These are phyloP conservation scores for Amblyopsis hoosieri DNA, from an alignment of 2,797 vertebrate genomes.

Conservation along the genomic window DNA sequence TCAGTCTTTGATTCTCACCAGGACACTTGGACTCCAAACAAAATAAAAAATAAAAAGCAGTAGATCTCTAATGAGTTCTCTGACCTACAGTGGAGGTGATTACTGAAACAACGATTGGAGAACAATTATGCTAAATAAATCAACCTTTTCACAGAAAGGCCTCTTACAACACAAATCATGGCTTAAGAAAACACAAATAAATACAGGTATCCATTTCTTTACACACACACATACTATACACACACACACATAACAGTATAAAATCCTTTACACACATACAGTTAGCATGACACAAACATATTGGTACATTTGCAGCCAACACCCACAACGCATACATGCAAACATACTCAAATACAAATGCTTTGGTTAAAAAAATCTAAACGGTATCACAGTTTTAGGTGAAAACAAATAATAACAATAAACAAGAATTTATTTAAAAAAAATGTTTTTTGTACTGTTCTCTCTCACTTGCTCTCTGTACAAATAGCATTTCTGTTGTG, in stretches of 20 bases:
- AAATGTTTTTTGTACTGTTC: no score
- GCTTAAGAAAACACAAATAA: background rate
- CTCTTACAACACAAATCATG: conserved; percentile 44
- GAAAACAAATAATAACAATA: no score
- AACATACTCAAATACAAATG: conserved; percentile 5
- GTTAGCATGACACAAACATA: conserved; percentile 1
- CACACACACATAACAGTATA: conserved; percentile 25
- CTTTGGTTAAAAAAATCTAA: no score
- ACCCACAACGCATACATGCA: background rate
- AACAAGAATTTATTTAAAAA: no score
- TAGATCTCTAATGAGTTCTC: conserved; percentile 33
- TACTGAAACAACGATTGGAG: conserved; percentile 41
- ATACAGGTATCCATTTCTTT: no score
- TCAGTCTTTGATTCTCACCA: background rate
- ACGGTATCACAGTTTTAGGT: background rate
- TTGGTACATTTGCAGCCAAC: background rate
- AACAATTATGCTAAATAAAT: conserved; percentile 57
- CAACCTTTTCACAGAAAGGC: conserved; percentile 60
- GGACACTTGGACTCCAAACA: conserved; percentile 3
- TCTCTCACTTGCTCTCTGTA: no score
- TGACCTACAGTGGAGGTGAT: conserved; percentile 45
- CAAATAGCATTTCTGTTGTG: no score
- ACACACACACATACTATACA: conserved; percentile 17
- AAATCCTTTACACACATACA: conserved; percentile 12
- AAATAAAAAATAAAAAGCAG: background rate